Percentiles rank a stretch among this genome's conserved stretches.
Conservation (phyloP, 2,113 vertebrate species). For the Zosterops hypoxanthus region DNA sequence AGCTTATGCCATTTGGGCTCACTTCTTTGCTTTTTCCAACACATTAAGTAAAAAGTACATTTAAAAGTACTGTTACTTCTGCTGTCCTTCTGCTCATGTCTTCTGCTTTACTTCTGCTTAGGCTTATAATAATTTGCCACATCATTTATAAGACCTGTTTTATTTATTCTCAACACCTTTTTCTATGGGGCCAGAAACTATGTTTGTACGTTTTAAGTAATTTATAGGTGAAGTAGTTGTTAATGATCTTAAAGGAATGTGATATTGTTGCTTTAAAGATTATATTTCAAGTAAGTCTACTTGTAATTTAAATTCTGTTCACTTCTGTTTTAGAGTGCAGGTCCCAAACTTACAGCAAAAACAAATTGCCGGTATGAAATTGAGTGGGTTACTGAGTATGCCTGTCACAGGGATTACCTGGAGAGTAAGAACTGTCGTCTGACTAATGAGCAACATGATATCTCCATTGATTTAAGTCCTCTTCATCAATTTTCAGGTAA, state of each 20-base stretch:
- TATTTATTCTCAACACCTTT: not conserved
- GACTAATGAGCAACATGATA: slow-evolving; percentile 84
- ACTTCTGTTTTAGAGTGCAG: slow-evolving; percentile 75
- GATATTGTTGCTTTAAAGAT: not conserved
- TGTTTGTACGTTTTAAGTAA: not conserved
- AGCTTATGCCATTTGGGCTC: not conserved
- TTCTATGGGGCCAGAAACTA: not conserved
- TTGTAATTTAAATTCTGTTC: not conserved
- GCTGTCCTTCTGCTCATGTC: not conserved
- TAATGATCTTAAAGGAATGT: not conserved
- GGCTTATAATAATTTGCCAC: not conserved
- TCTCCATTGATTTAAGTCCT: slow-evolving; percentile 86
- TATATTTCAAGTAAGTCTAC: not conserved
- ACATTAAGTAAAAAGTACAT: not conserved
- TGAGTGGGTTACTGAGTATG: slow-evolving; percentile 94
- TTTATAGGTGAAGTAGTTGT: not conserved
- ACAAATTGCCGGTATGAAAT: slow-evolving; percentile 91
- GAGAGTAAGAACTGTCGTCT: slow-evolving; percentile 84
- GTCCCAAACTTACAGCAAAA: slow-evolving; percentile 86
- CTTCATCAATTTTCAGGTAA: slow-evolving; percentile 77
- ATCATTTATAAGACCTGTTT: not conserved
- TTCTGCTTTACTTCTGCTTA: not conserved
- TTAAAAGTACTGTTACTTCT: not conserved
- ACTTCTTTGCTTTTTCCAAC: not conserved
- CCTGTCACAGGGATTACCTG: slow-evolving; percentile 93